These are phyloP conservation scores for Torymus tubicola DNA, from an alignment of 2,888 invertebrate species.

Conservation along the genomic window DNA sequence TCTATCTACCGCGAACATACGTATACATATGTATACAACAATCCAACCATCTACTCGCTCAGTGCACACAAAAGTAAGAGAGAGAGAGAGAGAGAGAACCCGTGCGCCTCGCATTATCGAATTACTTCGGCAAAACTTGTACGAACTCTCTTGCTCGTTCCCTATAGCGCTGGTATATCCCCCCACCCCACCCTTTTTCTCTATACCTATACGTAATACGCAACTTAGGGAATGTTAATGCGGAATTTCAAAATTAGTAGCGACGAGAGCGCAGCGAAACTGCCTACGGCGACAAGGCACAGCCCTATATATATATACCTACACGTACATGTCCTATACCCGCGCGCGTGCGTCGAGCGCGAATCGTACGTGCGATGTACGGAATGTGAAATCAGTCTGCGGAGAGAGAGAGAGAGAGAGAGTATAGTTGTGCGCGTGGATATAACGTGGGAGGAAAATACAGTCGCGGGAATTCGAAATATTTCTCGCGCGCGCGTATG, in stretches of 20 bases:
- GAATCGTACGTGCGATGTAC: background rate
- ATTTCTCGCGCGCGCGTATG: conserved; percentile 22
- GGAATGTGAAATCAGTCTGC: conserved; percentile 43
- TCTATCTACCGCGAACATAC: too few species aligned
- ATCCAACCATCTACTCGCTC: too few species aligned
- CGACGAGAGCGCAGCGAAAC: background rate
- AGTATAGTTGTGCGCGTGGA: too few species aligned
- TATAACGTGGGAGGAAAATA: conserved; percentile 28
- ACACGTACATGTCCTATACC: background rate
- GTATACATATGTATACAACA: too few species aligned
- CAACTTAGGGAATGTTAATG: conserved; percentile 50
- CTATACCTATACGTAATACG: background rate
- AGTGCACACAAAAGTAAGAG: too few species aligned
- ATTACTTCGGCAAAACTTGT: conserved; percentile 30
- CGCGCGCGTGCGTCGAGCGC: too few species aligned
- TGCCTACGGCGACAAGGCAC: background rate
- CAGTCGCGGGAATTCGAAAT: conserved; percentile 46
- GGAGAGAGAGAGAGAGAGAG: too few species aligned
- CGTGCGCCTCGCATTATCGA: conserved; percentile 14
- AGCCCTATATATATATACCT: background rate
- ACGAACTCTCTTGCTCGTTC: background rate
- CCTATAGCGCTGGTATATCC: background rate
- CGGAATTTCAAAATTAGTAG: conserved; percentile 46
- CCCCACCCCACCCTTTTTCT: too few species aligned
- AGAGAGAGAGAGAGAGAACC: background rate